phyloP scores from a whole-genome alignment of 2,113 vertebrate species.

The Sigmodon hispidus region DNA sequence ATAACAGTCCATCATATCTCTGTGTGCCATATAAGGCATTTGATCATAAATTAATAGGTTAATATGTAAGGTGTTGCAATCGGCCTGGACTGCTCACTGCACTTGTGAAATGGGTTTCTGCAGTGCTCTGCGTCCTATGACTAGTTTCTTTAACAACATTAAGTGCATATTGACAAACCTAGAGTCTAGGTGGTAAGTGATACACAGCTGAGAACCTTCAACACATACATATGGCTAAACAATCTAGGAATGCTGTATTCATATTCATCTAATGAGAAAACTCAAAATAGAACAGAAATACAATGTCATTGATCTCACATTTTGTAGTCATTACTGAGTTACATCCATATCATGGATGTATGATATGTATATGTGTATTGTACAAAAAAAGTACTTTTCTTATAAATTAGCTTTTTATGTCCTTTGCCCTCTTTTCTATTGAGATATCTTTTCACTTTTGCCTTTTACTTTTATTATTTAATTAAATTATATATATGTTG shows the following conservation, averaged over 20 bases:
- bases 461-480: neutral
- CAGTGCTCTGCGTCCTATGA: neutral
- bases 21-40: neutral
- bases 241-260: neutral
- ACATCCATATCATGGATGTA: neutral
- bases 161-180: neutral
- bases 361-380: neutral
- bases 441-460: neutral
- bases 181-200: neutral
- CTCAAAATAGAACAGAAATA: conserved; percentile 8
- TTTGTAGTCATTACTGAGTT: neutral
- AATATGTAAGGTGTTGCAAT: conserved; percentile 5
- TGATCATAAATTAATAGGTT: conserved; percentile 4
- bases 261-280: conserved; percentile 35
- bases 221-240: neutral
- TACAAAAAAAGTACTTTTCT: neutral
- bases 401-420: neutral
- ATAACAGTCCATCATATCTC: neutral
- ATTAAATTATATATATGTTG: neutral
- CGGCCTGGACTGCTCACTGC: neutral
- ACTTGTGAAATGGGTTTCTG: neutral
- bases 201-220: neutral
- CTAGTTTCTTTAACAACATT: conserved; percentile 10
- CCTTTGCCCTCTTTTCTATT: neutral
- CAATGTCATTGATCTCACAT: neutral